Evolutionary conservation across 2,888 invertebrate species (phyloP).

Genomic region (Pachycephus smyrnensis): DNA sequence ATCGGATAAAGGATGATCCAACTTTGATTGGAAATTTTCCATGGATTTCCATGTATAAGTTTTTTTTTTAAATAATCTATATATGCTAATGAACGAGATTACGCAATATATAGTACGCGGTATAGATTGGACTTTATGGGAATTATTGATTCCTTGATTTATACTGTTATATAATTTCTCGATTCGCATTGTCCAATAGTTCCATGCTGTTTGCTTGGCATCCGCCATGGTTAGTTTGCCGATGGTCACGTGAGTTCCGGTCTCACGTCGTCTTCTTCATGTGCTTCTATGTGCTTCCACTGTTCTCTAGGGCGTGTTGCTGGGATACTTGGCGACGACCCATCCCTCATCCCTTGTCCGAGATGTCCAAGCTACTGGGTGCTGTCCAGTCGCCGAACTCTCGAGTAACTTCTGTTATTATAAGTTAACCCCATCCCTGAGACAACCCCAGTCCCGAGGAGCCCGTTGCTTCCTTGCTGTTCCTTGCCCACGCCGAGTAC

Average conservation of each 20-base stretch:
- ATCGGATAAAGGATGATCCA: background rate
- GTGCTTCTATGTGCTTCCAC: constrained; percentile 46
- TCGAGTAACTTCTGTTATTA: constrained; percentile 66
- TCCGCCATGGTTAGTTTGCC: constrained; percentile 51
- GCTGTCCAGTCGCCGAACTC: constrained; percentile 63
- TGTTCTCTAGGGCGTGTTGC: constrained; percentile 53
- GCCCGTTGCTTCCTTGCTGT: constrained; percentile 3
- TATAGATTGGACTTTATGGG: background rate
- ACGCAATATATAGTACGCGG: background rate
- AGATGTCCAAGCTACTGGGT: constrained; percentile 51
- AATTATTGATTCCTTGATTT: background rate
- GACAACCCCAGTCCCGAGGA: constrained; percentile 25
- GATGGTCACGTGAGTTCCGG: constrained; percentile 48
- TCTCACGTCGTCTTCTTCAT: constrained; percentile 51
- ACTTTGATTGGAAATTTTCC: background rate
- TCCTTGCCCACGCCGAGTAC: constrained; percentile 6
- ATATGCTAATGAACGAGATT: background rate
- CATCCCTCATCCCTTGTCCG: constrained; percentile 63
- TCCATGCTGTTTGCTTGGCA: constrained; percentile 48
- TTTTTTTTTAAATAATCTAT: background rate
- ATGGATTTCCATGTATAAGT: background rate
- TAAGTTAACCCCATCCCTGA: constrained; percentile 61
- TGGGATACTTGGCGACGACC: constrained; percentile 65
- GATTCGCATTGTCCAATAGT: constrained; percentile 48
- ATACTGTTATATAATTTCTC: constrained; percentile 39